Conservation (phyloP, 2,888 invertebrate species). For the Odontocerum albicorne region DNA sequence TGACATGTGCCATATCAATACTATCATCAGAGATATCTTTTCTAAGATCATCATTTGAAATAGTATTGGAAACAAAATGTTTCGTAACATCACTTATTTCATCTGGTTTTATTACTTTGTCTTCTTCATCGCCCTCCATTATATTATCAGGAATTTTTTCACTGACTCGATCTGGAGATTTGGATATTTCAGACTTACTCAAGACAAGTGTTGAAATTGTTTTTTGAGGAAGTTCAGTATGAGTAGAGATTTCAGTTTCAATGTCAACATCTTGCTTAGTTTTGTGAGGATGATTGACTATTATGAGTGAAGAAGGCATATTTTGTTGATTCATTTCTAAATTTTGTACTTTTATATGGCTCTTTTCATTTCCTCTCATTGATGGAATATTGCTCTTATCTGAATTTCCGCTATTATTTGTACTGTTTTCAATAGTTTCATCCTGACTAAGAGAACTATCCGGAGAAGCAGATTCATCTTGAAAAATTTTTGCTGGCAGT, state of each 20-base stretch:
- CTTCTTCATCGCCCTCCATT: constrained; percentile 54
- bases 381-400: constrained; percentile 10
- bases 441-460: constrained; percentile 52
- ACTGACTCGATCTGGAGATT: constrained; percentile 42
- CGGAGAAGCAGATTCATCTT: constrained; percentile 66
- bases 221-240: constrained; percentile 52
- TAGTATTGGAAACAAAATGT: constrained; percentile 20
- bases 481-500: constrained; percentile 67
- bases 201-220: constrained; percentile 46
- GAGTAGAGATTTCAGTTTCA: constrained; percentile 55
- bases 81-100: constrained; percentile 30
- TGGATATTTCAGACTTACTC: constrained; percentile 50
- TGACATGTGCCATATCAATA: constrained; percentile 46
- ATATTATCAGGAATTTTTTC: constrained; percentile 58
- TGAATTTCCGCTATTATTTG: constrained; percentile 7
- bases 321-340: too few species aligned
- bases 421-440: constrained; percentile 37
- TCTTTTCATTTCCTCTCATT: not conserved
- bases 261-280: constrained; percentile 51
- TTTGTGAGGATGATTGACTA: constrained; percentile 12
- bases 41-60: constrained; percentile 42
- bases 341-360: not conserved
- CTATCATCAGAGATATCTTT: constrained; percentile 37
- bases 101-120: constrained; percentile 40
- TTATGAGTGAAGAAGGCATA: constrained; percentile 39